Conservation (phyloP, 2,797 vertebrate genomes). For the Neoniphon sammara region DNA sequence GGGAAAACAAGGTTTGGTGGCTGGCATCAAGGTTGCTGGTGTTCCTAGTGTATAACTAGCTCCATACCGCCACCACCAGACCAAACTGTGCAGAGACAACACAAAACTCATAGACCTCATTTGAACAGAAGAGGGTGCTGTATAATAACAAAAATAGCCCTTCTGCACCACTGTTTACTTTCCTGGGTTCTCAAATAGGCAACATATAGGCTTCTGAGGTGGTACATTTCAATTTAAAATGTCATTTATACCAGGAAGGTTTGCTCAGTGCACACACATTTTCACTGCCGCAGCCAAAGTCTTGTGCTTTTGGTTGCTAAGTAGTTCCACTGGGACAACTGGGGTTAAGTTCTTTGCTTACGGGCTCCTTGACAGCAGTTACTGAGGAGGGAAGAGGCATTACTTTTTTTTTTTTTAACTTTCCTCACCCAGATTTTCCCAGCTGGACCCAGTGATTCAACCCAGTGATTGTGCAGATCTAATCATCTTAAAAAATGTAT, state of each 20-base stretch:
- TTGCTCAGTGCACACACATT: too few species aligned
- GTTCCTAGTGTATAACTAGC: not conserved
- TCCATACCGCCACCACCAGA: slow-evolving; percentile 50
- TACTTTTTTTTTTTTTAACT: too few species aligned
- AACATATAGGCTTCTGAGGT: not conserved
- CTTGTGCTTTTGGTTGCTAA: not conserved
- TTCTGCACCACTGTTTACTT: slow-evolving; percentile 1
- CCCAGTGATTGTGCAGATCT: not conserved
- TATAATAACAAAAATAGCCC: slow-evolving; percentile 42
- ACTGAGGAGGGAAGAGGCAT: too few species aligned
- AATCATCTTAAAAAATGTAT: not conserved
- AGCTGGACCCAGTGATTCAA: not conserved
- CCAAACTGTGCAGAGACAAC: not conserved
- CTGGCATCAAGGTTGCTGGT: not conserved
- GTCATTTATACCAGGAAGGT: too few species aligned
- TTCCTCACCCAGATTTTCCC: too few species aligned
- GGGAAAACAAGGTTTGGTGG: not conserved
- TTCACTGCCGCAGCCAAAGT: not conserved
- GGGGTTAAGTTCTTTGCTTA: too few species aligned
- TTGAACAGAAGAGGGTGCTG: slow-evolving; percentile 73
- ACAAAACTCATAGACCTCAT: not conserved
- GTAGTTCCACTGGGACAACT: not conserved
- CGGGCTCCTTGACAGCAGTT: too few species aligned
- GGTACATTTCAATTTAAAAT: too few species aligned
- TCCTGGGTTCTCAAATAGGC: not conserved